Base-by-base conservation (phyloP, 2,797 vertebrate species). In the Aulostomus chinensis region DNA sequence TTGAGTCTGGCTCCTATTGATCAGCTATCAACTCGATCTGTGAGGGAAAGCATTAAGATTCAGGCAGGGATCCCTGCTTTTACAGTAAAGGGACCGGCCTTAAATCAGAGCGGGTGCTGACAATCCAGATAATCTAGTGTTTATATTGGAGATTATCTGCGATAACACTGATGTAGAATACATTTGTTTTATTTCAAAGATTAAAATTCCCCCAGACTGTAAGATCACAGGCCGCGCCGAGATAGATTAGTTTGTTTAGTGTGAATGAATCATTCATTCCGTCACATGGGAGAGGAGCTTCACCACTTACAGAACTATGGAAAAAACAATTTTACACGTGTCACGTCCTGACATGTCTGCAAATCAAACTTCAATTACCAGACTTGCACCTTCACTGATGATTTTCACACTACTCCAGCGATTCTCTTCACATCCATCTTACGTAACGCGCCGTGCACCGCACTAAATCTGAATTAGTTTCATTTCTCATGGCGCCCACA, bases 1-100 rank as follows among this genome's bases (percentile, higher is more conserved):
- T 87, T 65, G 75, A 88, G 87, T 88, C 88, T 86, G 86, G 70
- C 86, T 71, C 38, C 73, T 86, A 92, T 90, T 72, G 88, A 91
- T 88, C 77, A 67, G 70, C 70, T 75, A 89, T 89, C 88, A 84
- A 85, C 66, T 73, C 73, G 60, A 80, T 85, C 81, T 74, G 70
- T 76, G 78, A 78, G 81, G 64, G 28, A 75, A 55, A 72, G 70
- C 17, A 48, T 71, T 72, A 73, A 66, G 80, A 81, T 71, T 73
- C 66, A 73, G 51, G 39, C 58, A 20, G 43, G 77, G 75, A 74
- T 59, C 31, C 28, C 57, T 64, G 59, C 68, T 75, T 58, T 46
- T 64, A 63, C 64, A 15, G 59, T 62, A 53, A 55, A 74, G 65
- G 54, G 32, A 60, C 7, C 30, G 36, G 22, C 22, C 38, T 35